Evolutionary conservation across 2,113 vertebrate species (phyloP), one percentile per base, ranked within the genome.

Genomic region (Platanista minor): DNA sequence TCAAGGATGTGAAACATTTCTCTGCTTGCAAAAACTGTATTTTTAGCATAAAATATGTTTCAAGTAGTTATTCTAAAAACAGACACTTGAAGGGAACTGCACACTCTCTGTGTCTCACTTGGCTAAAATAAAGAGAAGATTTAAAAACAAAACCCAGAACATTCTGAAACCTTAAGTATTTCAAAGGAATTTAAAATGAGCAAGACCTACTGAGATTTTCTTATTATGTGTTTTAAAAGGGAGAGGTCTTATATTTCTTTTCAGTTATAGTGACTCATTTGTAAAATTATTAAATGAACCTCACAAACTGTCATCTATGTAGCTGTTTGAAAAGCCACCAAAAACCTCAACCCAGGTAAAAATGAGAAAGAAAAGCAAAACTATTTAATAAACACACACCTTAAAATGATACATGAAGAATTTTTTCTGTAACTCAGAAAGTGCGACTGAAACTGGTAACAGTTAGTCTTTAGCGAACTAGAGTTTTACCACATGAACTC

Each of bases 1-100:
- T 71, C 25, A 92, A 93, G 69, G n/a, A 96, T 41, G 54, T 67
- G 82, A 95, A 92, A 57, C 46, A 92, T 64, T 31, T 1, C n/a
- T 66, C 43, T 95, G 52, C 80, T 91, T 8, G 8, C 39, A 89
- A 81, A 77, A 93, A 39, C 20, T 89, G 13, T 78, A 95, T 46
- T 89, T 97, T 96, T 93, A 95, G 74, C 69, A 92, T 75, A 93
- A 94, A 96, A 82, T 54, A 86, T 87, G 74, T 72, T 93, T 93
- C 25, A 41, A 92, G 77, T 62, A 27, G 36, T 83, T 74, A 57
- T 85, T 81, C 86, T 72, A 91, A 95, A 95, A 97, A 84, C 36
- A 83, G 49, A 91, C 82, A 93, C 71, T 52, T 59, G 36, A 92
- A 95, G 64, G 59, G 23, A 77, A 54, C 14, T 89, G 52, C 36